A percentile compares a stretch with the other conserved stretches of the same genome.
Evolutionary conservation across 64 coral and sea anemone genomes (phyloP).

Genomic region (Hydrozoanthus tunicans): DNA sequence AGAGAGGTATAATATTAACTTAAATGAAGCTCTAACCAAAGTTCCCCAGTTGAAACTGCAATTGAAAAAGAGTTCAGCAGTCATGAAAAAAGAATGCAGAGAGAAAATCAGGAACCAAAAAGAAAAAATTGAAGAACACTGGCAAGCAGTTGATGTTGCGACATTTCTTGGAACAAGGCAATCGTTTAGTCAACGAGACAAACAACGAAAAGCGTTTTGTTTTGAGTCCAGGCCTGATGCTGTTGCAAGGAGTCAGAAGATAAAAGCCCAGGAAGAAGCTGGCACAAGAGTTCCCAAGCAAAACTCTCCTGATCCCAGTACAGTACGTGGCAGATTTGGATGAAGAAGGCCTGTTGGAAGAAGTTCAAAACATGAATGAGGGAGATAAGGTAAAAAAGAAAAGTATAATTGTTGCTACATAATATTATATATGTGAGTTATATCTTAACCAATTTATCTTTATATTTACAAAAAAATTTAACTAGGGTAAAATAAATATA

Average conservation of each 20-base stretch:
- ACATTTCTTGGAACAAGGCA: conserved; percentile 16
- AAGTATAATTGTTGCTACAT: no score
- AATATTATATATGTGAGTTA: no score
- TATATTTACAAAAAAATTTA: neutral
- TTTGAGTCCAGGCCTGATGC: neutral
- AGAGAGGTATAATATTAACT: conserved; percentile 10
- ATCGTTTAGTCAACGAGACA: neutral
- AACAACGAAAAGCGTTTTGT: neutral
- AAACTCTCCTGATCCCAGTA: conserved; percentile 4
- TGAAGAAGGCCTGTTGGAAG: conserved; percentile 3
- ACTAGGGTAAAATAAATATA: no score
- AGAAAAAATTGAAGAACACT: conserved; percentile 15
- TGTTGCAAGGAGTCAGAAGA: conserved; percentile 8
- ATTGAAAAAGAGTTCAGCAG: neutral
- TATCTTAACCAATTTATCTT: no score
- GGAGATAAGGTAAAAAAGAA: neutral
- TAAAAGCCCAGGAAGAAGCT: conserved; percentile 32
- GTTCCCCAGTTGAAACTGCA: conserved; percentile 20
- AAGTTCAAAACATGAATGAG: conserved; percentile 7
- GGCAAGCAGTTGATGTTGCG: neutral
- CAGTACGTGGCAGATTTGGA: neutral
- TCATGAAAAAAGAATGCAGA: neutral
- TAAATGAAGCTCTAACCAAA: conserved; percentile 21
- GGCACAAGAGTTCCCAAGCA: neutral
- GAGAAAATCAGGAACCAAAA: neutral